These are phyloP conservation scores for Heliornis fulica DNA, from an alignment of 2,113 vertebrate genomes.

Conservation along the genomic window DNA sequence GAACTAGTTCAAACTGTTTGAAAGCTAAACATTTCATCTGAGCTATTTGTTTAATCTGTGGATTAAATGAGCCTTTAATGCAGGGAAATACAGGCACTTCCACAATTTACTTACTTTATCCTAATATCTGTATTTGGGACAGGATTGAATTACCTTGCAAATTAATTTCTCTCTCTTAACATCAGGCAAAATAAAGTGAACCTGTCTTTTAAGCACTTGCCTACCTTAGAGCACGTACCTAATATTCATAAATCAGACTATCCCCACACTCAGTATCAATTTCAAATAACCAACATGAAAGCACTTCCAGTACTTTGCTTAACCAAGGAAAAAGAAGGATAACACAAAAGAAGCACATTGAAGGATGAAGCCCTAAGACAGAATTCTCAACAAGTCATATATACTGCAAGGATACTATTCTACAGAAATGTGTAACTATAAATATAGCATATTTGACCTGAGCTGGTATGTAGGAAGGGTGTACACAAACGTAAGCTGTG, in stretches of 20 bases:
- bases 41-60: background rate
- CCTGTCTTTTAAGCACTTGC: background rate
- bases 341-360: background rate
- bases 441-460: background rate
- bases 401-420: background rate
- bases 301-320: background rate
- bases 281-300: background rate
- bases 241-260: background rate
- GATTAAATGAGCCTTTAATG: background rate
- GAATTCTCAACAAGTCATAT: background rate
- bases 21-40: background rate
- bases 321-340: background rate
- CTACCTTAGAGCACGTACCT: background rate
- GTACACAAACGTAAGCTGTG: background rate
- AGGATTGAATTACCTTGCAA: background rate
- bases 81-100: background rate
- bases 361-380: background rate
- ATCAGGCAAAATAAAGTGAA: background rate
- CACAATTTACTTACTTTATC: background rate
- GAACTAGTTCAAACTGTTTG: background rate
- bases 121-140: background rate
- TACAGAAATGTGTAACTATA: background rate
- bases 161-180: background rate
- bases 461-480: background rate
- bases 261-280: background rate